Base-by-base conservation (phyloP, 2,113 vertebrate species). In the Dascyllus trimaculatus region DNA sequence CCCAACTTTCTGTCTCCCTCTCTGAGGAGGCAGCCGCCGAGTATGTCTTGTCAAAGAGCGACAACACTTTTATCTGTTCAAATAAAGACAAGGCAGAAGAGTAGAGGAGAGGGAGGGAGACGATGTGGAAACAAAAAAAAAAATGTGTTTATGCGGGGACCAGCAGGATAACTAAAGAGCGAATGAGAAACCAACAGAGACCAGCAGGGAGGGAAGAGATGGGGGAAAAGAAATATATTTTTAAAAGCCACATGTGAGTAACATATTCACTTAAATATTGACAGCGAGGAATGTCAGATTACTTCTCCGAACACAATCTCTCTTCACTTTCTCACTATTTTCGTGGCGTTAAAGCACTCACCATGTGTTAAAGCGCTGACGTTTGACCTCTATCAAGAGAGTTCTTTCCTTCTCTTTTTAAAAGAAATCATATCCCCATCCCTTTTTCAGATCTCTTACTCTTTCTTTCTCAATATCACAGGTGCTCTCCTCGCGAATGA, bases 41-140 rank as follows among this genome's bases (percentile, higher is more conserved):
- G 56, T 61, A 48, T 80, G 77, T 54, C 80, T 77, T 81, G 59
- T 86, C 80, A 88, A 81, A 85, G 35, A 79, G 71, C 49, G 56
- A 73, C 77, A 2, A 63, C 26, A 48, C 85, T 86, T 90, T 86
- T 85, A 90, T 90, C 88, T 77, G 67, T 62, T 86, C 52, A 74
- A 74, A 78, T 75, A 73, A 64, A 75, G 71, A 61, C 25, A 29
- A n/a, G 52, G 25, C 2, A 58, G 64, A 73, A 48, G 56, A 57
- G 32, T 11, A 4, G 52, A 15, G 10, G 43, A 7, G 58, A 59
- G 48, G 19, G 52, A 24, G 54, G 45, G 40, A 17, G 80, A 24
- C 52, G 75, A 51, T 75, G 80, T 74, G 63, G 78, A 84, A 78
- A 81, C 67, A 29, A 68, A 71, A 71, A 68, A 71, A n/a, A n/a